Conservation (phyloP, 2,113 vertebrate genomes). For the Oreochromis aureus region DNA sequence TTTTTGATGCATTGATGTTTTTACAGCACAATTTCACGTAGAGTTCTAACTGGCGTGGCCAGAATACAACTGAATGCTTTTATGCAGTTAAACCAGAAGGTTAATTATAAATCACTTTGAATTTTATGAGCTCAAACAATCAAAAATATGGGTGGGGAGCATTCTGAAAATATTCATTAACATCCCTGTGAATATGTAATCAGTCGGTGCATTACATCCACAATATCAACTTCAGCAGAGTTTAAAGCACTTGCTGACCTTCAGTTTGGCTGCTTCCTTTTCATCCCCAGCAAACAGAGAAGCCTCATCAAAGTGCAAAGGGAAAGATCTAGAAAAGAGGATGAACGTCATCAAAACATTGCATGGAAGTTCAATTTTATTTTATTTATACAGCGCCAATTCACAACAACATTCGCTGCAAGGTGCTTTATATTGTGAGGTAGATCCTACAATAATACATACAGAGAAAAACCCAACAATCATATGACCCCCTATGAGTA, state of each 20-base stretch:
- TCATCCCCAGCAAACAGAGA: slow-evolving; percentile 86
- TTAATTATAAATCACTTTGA: background rate
- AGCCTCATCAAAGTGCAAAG: slow-evolving; percentile 88
- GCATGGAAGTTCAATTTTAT: background rate
- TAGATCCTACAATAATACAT: background rate
- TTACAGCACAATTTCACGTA: background rate
- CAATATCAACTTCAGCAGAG: background rate
- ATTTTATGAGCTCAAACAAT: background rate
- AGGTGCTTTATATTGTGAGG: background rate
- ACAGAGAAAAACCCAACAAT: too few relatives aligned
- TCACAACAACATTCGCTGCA: background rate
- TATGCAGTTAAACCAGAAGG: background rate
- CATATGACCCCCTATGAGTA: too few relatives aligned
- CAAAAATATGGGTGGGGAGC: background rate
- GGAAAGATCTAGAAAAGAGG: slow-evolving; percentile 78
- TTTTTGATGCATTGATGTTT: background rate
- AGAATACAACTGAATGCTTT: background rate
- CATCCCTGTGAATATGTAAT: background rate
- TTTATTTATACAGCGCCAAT: background rate
- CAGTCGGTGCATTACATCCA: background rate
- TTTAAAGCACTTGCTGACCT: slow-evolving; percentile 66
- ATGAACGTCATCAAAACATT: background rate
- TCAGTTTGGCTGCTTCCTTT: slow-evolving; percentile 84
- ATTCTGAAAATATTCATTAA: background rate
- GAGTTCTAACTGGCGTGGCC: background rate